These are phyloP conservation scores for Helobdella robusta DNA, from an alignment of 2,888 invertebrate species.

Conservation along the genomic window DNA sequence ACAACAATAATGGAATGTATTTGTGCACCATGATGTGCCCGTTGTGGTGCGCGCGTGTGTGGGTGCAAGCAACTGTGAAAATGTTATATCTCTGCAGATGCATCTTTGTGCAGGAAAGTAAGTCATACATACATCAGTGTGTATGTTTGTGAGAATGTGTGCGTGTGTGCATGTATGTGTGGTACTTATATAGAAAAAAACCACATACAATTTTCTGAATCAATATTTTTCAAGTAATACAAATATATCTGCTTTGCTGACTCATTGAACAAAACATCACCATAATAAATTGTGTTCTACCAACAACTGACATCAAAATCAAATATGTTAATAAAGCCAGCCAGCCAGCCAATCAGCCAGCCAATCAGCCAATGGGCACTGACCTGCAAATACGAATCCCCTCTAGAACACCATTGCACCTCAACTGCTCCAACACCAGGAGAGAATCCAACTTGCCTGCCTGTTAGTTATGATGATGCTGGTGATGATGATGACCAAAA, in stretches of 20 bases:
- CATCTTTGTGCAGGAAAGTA: not conserved
- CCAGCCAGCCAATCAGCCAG: not conserved
- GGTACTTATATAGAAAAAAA: too few species aligned
- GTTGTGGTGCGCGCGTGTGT: not conserved
- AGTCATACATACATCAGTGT: not conserved
- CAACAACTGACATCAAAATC: not conserved
- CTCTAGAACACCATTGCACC: slow-evolving; percentile 95
- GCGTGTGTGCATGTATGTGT: too few species aligned
- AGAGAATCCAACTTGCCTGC: slow-evolving; percentile 96
- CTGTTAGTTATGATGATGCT: slow-evolving; percentile 38
- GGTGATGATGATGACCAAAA: not conserved
- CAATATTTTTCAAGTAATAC: too few species aligned
- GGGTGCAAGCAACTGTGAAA: not conserved
- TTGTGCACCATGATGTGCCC: not conserved
- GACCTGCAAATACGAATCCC: slow-evolving; percentile 85
- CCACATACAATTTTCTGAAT: too few species aligned
- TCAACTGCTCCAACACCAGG: slow-evolving; percentile 85
- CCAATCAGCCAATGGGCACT: not conserved
- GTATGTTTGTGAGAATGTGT: too few species aligned
- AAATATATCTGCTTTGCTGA: too few species aligned
- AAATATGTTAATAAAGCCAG: not conserved
- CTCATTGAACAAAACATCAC: too few species aligned
- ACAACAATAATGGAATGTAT: not conserved
- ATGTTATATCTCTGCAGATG: not conserved
- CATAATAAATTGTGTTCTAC: too few species aligned